phyloP scores from a whole-genome alignment of 2,888 invertebrate genomes.

The Xylophagus ater region DNA sequence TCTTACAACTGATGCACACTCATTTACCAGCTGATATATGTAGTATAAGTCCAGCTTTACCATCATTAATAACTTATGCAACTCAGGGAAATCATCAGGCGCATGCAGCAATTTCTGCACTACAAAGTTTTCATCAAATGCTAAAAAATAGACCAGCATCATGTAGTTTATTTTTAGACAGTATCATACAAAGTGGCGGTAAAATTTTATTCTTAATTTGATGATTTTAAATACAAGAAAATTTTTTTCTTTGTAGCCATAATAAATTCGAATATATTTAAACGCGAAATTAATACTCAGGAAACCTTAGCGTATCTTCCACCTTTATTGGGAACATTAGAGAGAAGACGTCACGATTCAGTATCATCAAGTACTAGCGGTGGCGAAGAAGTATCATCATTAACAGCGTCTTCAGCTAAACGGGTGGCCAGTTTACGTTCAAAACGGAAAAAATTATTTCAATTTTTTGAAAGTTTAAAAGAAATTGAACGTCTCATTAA shows the following conservation, averaged over 20 bases:
- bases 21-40: constrained; percentile 80
- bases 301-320: constrained; percentile 22
- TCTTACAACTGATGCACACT: constrained; percentile 75
- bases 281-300: constrained; percentile 34
- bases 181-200: constrained; percentile 52
- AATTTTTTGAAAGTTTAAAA: constrained; percentile 44
- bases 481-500: constrained; percentile 59
- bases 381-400: constrained; percentile 14
- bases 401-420: constrained; percentile 17
- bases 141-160: constrained; percentile 71
- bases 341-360: constrained; percentile 39
- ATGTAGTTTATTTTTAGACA: constrained; percentile 72
- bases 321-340: constrained; percentile 21
- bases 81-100: constrained; percentile 70
- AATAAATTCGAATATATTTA: constrained; percentile 36
- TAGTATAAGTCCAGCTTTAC: constrained; percentile 71
- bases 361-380: constrained; percentile 38
- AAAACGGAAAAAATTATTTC: constrained; percentile 41
- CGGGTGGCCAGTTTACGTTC: constrained; percentile 35
- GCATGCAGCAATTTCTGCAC: constrained; percentile 66
- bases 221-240: background rate
- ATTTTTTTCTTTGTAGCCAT: constrained; percentile 25
- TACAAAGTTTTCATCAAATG: constrained; percentile 67
- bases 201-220: constrained; percentile 13
- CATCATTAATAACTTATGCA: constrained; percentile 69